phyloP scores from a whole-genome alignment of 30 jellyfish, hydroid and myxozoan species.

The Chironex yamaguchii region DNA sequence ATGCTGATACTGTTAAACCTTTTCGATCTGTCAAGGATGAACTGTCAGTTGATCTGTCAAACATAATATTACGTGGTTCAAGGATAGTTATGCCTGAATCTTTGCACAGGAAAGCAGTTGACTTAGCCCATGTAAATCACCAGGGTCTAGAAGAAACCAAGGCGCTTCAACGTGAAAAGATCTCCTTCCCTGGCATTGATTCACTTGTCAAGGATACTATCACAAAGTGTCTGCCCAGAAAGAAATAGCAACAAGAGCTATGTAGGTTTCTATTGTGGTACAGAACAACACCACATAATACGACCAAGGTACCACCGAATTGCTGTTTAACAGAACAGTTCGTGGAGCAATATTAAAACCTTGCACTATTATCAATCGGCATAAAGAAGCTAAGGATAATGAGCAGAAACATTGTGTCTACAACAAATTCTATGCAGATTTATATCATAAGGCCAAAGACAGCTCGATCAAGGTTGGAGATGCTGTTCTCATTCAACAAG shows the following conservation, averaged over 20 bases:
- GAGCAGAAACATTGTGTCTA: conserved; percentile 14
- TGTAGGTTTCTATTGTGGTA: conserved; percentile 26
- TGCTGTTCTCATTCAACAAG: conserved; percentile 27
- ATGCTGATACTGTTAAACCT: conserved; percentile 13
- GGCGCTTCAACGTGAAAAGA: background rate
- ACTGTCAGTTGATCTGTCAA: background rate
- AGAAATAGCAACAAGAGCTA: conserved; percentile 68
- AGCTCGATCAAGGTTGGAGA: conserved; percentile 50
- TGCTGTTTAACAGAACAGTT: conserved; percentile 52
- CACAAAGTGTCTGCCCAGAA: conserved; percentile 13
- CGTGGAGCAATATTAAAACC: conserved; percentile 36
- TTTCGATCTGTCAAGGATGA: conserved; percentile 2
- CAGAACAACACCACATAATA: conserved; percentile 64
- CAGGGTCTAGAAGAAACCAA: conserved; percentile 58
- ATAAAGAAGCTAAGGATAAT: conserved; percentile 33
- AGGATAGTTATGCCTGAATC: conserved; percentile 19
- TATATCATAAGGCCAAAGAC: conserved; percentile 38
- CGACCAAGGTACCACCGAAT: conserved; percentile 52
- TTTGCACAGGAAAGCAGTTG: conserved; percentile 45
- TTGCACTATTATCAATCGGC: conserved; percentile 26
- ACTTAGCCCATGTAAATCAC: conserved; percentile 49
- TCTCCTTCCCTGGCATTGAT: conserved; percentile 57
- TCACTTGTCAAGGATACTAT: conserved; percentile 14
- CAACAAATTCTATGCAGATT: conserved; percentile 46
- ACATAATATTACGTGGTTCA: background rate